These are phyloP conservation scores for Drosophila subsilvestris DNA, from an alignment of 2,888 invertebrate genomes.

Conservation along the genomic window DNA sequence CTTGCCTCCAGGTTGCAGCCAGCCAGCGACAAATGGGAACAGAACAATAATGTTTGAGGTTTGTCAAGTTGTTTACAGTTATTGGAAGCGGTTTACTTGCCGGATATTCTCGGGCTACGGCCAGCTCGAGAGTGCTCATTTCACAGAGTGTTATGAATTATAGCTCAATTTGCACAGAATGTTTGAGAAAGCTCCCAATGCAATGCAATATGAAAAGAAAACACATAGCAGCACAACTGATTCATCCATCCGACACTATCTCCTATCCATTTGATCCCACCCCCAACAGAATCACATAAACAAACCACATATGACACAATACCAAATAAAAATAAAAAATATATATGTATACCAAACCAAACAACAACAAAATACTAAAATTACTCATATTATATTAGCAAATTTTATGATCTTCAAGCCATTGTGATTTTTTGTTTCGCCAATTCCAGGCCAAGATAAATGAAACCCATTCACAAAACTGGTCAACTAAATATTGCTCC, in stretches of 20 bases:
- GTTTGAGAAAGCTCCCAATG: conserved; percentile 19
- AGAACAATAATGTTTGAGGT: conserved; percentile 5
- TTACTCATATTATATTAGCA: conserved; percentile 46
- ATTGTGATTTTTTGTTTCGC: conserved; percentile 10
- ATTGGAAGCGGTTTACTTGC: conserved; percentile 37
- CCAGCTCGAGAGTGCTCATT: conserved; percentile 3
- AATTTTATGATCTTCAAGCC: conserved; percentile 24
- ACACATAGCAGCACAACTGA: no score
- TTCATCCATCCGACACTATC: no score
- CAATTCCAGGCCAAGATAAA: conserved; percentile 21
- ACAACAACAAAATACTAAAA: conserved; percentile 17
- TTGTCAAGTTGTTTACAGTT: conserved; percentile 41
- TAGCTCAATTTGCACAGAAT: conserved; percentile 28
- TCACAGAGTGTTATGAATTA: conserved; percentile 35
- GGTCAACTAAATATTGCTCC: conserved; percentile 26
- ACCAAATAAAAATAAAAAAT: not conserved
- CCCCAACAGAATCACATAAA: no score
- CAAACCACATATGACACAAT: no score
- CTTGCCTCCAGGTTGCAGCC: not conserved
- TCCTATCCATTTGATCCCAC: no score
- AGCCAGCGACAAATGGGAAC: conserved; percentile 27
- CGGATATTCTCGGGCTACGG: conserved; percentile 22
- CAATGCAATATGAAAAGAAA: not conserved
- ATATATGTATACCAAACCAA: conserved; percentile 27
- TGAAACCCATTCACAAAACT: conserved; percentile 37